Evolutionary conservation across 2,113 vertebrate species (phyloP).

Genomic region (Percina caprodes): DNA sequence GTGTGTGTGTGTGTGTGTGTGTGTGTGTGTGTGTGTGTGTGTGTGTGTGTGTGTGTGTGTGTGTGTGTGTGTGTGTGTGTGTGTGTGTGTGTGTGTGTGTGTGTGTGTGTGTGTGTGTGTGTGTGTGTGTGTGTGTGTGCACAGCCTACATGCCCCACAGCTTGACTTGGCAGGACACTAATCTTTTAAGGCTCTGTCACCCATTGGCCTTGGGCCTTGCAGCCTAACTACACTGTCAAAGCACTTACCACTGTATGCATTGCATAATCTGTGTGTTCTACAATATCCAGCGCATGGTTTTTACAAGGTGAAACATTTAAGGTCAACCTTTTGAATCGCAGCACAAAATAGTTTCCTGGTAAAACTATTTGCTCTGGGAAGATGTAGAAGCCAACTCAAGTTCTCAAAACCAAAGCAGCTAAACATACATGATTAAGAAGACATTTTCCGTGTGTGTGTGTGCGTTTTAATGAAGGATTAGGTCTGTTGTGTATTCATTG

Average conservation of each 20-base stretch:
- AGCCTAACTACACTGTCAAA: slow-evolving; percentile 18
- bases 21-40: slow-evolving; percentile 17
- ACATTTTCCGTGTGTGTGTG: neutral
- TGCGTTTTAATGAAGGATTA: neutral
- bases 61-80: slow-evolving; percentile 11
- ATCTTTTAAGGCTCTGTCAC: slow-evolving; percentile 70
- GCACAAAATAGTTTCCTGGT: no score
- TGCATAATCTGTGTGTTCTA: slow-evolving; percentile 20
- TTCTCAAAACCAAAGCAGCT: neutral
- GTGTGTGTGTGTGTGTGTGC: slow-evolving; percentile 8
- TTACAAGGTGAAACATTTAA: neutral
- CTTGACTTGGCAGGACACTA: slow-evolving; percentile 63
- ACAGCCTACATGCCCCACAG: slow-evolving; percentile 42
- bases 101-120: neutral
- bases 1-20: no score
- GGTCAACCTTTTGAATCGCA: neutral
- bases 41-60: slow-evolving; percentile 1
- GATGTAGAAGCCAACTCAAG: neutral
- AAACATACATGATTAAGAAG: neutral
- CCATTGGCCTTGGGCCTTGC: slow-evolving; percentile 37
- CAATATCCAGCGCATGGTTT: neutral
- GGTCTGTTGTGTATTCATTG: neutral
- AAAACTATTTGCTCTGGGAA: neutral
- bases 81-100: neutral
- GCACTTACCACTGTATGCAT: slow-evolving; percentile 30